Conservation (phyloP, 2,113 vertebrate species). For the Callospermophilus lateralis region DNA sequence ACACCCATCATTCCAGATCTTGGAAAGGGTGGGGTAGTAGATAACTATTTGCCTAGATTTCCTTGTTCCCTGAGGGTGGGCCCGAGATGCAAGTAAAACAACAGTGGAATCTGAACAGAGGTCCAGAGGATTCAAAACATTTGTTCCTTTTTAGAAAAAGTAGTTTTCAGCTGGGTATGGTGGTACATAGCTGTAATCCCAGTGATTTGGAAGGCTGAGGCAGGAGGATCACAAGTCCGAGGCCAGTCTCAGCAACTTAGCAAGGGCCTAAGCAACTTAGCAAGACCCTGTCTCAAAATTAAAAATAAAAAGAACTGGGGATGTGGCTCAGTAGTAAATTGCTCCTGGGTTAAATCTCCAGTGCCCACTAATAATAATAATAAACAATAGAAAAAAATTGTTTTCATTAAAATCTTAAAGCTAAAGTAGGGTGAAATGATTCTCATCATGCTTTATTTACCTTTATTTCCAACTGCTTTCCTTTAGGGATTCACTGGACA, state of each 20-base stretch:
- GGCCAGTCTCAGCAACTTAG: too few relatives aligned
- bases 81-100: constrained; percentile 52
- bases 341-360: too few relatives aligned
- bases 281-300: too few relatives aligned
- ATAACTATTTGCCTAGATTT: neutral
- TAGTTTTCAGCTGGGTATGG: neutral
- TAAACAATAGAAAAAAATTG: neutral
- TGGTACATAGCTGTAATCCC: too few relatives aligned
- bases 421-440: neutral
- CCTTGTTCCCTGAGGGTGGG: neutral
- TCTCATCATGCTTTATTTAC: neutral
- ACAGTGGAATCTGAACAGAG: neutral
- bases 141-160: neutral
- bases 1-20: neutral
- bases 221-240: too few relatives aligned
- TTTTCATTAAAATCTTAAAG: neutral
- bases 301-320: too few relatives aligned
- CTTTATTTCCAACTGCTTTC: constrained; percentile 39
- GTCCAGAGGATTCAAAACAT: neutral
- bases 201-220: too few relatives aligned
- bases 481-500: neutral
- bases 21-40: constrained; percentile 7
- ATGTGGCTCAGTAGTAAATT: too few relatives aligned
- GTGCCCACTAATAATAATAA: too few relatives aligned
- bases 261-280: too few relatives aligned